phyloP scores from a whole-genome alignment of 2,797 vertebrate genomes.

The Ambastaia sidthimunki region DNA sequence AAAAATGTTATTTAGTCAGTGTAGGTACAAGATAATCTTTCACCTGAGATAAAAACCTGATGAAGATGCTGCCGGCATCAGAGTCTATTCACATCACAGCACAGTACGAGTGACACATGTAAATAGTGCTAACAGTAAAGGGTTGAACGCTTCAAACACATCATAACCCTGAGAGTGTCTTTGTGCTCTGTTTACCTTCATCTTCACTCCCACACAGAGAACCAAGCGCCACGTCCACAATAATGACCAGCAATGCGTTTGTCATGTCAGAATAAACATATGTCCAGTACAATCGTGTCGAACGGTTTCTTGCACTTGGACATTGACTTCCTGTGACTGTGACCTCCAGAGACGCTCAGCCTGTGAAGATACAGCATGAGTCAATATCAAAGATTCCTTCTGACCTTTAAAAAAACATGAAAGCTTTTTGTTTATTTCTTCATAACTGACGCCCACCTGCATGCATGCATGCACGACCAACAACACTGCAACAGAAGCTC shows the following conservation, averaged over 20 bases:
- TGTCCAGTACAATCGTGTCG: background rate
- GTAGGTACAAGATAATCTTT: no score
- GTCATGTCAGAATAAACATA: constrained; percentile 15
- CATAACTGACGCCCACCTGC: constrained; percentile 54
- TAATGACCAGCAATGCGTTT: constrained; percentile 5
- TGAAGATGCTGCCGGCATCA: no score
- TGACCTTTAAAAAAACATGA: constrained; percentile 67
- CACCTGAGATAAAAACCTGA: no score
- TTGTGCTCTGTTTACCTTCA: constrained; percentile 37
- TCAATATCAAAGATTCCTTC: constrained; percentile 61
- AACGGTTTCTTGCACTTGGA: background rate
- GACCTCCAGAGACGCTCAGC: constrained; percentile 13
- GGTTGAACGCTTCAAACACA: constrained; percentile 18
- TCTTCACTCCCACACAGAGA: constrained; percentile 43
- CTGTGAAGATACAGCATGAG: constrained; percentile 53
- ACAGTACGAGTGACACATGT: background rate
- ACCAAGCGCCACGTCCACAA: background rate
- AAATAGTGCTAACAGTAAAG: background rate
- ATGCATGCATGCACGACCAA: constrained; percentile 28
- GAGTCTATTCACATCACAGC: background rate
- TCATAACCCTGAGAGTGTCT: constrained; percentile 39
- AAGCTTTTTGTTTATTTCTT: constrained; percentile 68
- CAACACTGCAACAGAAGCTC: constrained; percentile 37
- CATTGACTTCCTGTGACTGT: constrained; percentile 17
- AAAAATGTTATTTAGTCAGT: no score